These are phyloP conservation scores for Heterodera filipjevi DNA, from an alignment of 2,888 invertebrate genomes.

Conservation along the genomic window DNA sequence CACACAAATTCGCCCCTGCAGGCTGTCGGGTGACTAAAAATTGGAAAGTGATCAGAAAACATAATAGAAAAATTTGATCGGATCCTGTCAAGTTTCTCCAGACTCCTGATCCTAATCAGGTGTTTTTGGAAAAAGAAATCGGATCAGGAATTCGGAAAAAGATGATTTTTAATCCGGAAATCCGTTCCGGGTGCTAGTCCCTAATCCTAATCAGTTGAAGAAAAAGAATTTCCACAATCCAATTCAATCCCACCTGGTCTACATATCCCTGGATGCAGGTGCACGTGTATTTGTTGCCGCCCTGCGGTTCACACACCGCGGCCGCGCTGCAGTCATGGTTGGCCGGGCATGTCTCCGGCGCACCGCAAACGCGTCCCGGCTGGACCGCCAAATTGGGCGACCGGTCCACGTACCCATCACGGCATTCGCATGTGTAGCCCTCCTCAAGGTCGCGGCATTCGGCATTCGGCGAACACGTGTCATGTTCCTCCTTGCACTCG, in stretches of 20 bases:
- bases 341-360: conserved; percentile 61
- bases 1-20: conserved; percentile 59
- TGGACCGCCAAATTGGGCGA: conserved; percentile 62
- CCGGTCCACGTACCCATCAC: conserved; percentile 62
- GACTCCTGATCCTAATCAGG: too few species aligned
- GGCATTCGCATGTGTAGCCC: conserved; percentile 65
- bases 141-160: too few species aligned
- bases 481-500: conserved; percentile 57
- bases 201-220: neutral
- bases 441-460: conserved; percentile 64
- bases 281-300: conserved; percentile 63
- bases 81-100: too few species aligned
- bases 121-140: too few species aligned
- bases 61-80: too few species aligned
- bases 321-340: conserved; percentile 64
- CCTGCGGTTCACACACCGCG: conserved; percentile 64
- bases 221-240: too few species aligned
- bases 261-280: conserved; percentile 64
- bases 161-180: too few species aligned
- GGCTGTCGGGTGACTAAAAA: conserved; percentile 50
- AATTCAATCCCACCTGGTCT: conserved; percentile 54
- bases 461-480: conserved; percentile 63
- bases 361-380: conserved; percentile 62
- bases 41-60: neutral
- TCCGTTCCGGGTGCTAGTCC: too few species aligned